These are phyloP conservation scores for Petromus typicus DNA, from an alignment of 2,113 vertebrate genomes.

Conservation along the genomic window DNA sequence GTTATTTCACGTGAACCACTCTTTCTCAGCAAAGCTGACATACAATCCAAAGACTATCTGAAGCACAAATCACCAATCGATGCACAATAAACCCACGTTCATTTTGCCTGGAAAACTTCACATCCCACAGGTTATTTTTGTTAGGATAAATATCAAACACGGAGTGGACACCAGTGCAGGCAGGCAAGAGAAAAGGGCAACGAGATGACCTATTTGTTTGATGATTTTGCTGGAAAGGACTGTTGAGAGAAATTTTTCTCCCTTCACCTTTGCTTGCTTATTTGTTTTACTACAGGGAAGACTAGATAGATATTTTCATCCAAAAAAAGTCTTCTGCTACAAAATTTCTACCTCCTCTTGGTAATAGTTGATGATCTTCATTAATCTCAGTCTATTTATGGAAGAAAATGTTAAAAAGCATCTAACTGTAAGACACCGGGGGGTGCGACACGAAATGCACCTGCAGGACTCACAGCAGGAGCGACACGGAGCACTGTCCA, in stretches of 20 bases:
- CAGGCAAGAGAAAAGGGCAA: not conserved
- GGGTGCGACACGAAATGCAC: not conserved
- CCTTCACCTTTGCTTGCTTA: not conserved
- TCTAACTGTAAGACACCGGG: not conserved
- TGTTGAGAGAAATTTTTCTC: not conserved
- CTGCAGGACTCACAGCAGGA: not conserved
- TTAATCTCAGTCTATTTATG: not conserved
- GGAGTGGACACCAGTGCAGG: not conserved
- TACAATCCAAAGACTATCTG: not conserved
- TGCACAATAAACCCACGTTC: not conserved
- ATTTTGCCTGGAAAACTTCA: conserved; percentile 9
- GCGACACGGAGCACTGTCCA: not conserved
- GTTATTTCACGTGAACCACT: not conserved
- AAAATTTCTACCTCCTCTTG: not conserved
- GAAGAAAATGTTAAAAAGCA: not conserved
- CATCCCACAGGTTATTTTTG: conserved; percentile 10
- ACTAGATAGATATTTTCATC: not conserved
- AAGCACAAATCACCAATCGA: conserved; percentile 4
- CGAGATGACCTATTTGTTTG: not conserved
- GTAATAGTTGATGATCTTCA: not conserved
- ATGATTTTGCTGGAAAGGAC: not conserved
- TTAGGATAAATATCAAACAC: not conserved
- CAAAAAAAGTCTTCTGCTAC: not conserved
- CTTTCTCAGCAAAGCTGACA: not conserved
- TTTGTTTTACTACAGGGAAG: not conserved